These are phyloP conservation scores for Drosophila pruinosa DNA, from an alignment of 1,140 invertebrate species.

Conservation along the genomic window DNA sequence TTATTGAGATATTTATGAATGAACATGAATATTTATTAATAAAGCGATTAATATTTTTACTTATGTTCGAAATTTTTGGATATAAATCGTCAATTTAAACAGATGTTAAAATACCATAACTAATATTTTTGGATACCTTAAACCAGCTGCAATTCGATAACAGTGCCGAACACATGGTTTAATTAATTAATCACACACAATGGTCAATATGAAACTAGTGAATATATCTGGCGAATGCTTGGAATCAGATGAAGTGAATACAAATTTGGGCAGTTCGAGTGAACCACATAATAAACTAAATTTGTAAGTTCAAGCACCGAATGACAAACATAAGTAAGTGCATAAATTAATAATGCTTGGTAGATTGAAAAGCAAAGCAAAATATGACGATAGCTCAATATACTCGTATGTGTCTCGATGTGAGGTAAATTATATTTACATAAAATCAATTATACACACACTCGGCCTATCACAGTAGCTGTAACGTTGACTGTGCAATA, in stretches of 20 bases:
- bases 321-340: constrained; percentile 56
- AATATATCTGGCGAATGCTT: background rate
- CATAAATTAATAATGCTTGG: constrained; percentile 66
- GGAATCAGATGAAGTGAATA: background rate
- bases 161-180: background rate
- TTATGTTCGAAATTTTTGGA: too few relatives aligned
- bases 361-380: constrained; percentile 35
- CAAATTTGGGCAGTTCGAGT: background rate
- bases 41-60: too few relatives aligned
- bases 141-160: background rate
- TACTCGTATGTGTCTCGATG: constrained; percentile 19
- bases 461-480: constrained; percentile 1
- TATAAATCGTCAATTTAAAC: background rate
- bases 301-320: constrained; percentile 42
- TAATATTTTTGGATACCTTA: background rate
- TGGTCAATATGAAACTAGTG: constrained; percentile 38
- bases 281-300: constrained; percentile 22
- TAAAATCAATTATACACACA: constrained; percentile 75
- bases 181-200: constrained; percentile 51
- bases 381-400: constrained; percentile 13
- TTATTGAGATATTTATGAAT: too few relatives aligned
- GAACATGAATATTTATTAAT: background rate
- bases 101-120: background rate
- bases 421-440: constrained; percentile 65
- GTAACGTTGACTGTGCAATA: background rate